A percentile compares a stretch with the other conserved stretches of the same genome.
Conservation (phyloP, 2,888 invertebrate genomes). For the Macropis europaea region DNA sequence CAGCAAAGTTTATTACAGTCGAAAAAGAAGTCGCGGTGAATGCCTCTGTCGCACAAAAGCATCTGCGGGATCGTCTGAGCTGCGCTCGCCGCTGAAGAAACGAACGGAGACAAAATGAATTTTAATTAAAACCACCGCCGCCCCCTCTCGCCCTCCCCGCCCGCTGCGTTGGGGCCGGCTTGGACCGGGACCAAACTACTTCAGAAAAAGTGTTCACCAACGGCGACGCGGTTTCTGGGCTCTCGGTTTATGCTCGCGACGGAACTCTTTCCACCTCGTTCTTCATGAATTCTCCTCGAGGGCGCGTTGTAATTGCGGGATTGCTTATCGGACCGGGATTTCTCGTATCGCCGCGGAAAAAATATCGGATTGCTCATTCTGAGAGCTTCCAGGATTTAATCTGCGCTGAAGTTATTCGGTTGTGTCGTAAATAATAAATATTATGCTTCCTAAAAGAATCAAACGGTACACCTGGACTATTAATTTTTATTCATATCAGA, state of each 20-base stretch:
- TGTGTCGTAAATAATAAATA: no score
- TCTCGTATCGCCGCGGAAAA: no score
- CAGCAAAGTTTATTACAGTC: background rate
- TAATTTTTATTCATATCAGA: no score
- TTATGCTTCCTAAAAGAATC: no score
- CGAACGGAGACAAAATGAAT: constrained; percentile 7
- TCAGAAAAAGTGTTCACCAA: background rate
- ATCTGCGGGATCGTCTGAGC: background rate
- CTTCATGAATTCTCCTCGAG: background rate
- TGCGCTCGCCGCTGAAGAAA: background rate
- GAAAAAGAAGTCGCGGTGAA: background rate
- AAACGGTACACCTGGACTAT: no score
- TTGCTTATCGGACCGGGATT: no score
- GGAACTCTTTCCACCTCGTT: background rate
- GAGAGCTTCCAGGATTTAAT: no score
- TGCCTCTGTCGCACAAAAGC: background rate
- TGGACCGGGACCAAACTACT: background rate
- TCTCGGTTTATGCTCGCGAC: background rate
- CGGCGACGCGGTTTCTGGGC: background rate
- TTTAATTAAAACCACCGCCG: constrained; percentile 39
- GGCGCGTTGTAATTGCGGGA: background rate
- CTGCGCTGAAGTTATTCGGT: no score
- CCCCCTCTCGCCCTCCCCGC: no score
- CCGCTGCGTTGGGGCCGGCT: background rate
- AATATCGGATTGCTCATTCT: no score